Percentiles rank a stretch among this genome's conserved stretches.
Evolutionary conservation across 2,888 invertebrate genomes (phyloP).

Genomic region (Neoscelio sp.): DNA sequence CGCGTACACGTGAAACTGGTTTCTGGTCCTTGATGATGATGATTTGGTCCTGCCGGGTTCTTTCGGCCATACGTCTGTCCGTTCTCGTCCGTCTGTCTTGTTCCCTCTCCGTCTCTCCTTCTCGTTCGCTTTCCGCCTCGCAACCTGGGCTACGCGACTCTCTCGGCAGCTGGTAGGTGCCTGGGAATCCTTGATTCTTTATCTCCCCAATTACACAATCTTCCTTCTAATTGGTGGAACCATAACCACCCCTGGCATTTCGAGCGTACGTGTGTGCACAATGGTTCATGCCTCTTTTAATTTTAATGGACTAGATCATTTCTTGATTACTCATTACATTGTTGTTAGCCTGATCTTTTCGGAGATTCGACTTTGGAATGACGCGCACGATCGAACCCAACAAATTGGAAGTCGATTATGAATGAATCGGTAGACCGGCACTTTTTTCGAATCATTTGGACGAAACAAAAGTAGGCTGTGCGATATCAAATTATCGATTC

Average conservation of each 20-base stretch:
- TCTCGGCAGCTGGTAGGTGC: conserved; percentile 80
- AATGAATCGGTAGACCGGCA: conserved; percentile 19
- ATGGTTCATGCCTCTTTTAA: conserved; percentile 44
- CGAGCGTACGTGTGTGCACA: conserved; percentile 39
- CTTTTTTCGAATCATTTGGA: no score
- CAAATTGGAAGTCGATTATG: conserved; percentile 40
- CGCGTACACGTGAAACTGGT: conserved; percentile 71
- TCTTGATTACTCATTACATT: conserved; percentile 42
- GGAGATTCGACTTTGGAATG: conserved; percentile 52
- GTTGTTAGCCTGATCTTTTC: conserved; percentile 1
- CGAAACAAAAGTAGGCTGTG: no score
- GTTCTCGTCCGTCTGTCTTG: conserved; percentile 16
- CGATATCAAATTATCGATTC: no score
- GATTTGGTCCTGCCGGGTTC: conserved; percentile 69
- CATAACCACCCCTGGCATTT: conserved; percentile 63
- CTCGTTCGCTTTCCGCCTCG: neutral
- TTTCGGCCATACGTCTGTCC: conserved; percentile 62
- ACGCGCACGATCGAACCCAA: conserved; percentile 40
- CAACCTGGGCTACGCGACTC: conserved; percentile 40
- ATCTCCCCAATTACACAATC: conserved; percentile 81
- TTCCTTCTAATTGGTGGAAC: conserved; percentile 78
- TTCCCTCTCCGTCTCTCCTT: conserved; percentile 11
- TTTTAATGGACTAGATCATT: conserved; percentile 54
- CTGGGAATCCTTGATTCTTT: conserved; percentile 80
- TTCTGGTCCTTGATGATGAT: conserved; percentile 71